Base-by-base conservation (phyloP, 2,113 vertebrate genomes). In the Myrmecobius fasciatus region DNA sequence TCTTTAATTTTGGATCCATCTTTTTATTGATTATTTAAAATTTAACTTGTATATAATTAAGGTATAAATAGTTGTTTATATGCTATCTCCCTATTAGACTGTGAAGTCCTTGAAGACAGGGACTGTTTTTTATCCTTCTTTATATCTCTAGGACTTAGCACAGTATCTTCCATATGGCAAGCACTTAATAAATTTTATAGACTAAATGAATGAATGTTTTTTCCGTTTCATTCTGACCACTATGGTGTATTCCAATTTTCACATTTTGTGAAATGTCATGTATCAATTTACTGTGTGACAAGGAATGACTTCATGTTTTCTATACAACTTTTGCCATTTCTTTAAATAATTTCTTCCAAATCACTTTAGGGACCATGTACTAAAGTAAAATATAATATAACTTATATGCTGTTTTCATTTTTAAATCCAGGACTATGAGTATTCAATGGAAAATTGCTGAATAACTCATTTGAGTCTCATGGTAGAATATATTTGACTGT, bases 381-480 rank as follows among this genome's bases (percentile, higher is more conserved):
- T 54, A 91, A 22, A 90, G 91, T 25, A 43, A 89, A 92, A 83
- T 8, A 56, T 4, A 90, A 93, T 8, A 51, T 1, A 51, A 95
- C 0, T 56, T 10, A 3, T 2, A 91, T 83, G 4, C 89, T 43
- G 67, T 83, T 83, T 90, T 51, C 89, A 90, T 47, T 90, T 89
- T 90, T 90, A 28, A 47, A 24, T 53, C 49, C 26, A 24, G 22
- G 89, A 54, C 1, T 25, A 20, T 7, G 0, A 89, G 25, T 25
- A 91, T 89, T 53, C 36, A 53, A 90, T 83, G 93, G 52, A 22
- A 92, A 94, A 94, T 47, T 92, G 60, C n/a, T 91, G 47, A 92
- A 43, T 92, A 90, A 92, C 36, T 89, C 31, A 95, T 93, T 53
- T 93, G 53, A 54, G 17, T 88, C 52, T 89, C 28, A 96, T 53